Conservation (phyloP, 2,888 invertebrate genomes). For the Mycogona germanica region DNA sequence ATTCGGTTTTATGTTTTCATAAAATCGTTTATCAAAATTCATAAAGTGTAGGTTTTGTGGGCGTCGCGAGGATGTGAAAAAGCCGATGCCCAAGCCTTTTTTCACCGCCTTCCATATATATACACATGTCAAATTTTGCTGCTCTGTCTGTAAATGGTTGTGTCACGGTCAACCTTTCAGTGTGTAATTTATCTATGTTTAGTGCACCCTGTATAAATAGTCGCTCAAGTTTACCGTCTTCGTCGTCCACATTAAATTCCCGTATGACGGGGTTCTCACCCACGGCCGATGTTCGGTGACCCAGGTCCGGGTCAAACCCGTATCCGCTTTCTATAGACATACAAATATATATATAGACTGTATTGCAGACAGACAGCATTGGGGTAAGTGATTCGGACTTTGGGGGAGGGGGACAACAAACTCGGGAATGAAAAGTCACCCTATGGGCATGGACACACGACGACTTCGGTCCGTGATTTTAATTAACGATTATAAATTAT, state of each 20-base stretch:
- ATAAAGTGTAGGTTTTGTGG: not conserved
- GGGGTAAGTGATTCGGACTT: not conserved
- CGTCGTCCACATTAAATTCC: slow-evolving; percentile 5
- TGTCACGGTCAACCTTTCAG: no score
- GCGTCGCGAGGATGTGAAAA: no score
- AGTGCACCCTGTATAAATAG: not conserved
- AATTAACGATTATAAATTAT: no score
- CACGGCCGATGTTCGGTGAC: not conserved
- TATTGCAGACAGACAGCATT: not conserved
- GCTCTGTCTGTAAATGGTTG: no score
- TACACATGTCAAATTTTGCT: no score
- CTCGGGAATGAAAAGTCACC: not conserved
- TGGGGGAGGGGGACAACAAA: not conserved
- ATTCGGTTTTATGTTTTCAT: no score
- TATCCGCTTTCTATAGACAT: slow-evolving; percentile 9
- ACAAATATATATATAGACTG: no score
- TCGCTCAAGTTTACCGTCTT: slow-evolving; percentile 9
- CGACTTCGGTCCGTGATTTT: no score
- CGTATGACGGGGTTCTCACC: not conserved
- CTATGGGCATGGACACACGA: no score
- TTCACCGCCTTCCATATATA: no score
- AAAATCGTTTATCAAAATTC: no score
- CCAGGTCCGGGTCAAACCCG: slow-evolving; percentile 6
- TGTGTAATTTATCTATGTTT: not conserved
- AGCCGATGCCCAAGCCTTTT: no score